These are phyloP conservation scores for Phalacrocorax carbo DNA, from an alignment of 2,113 vertebrate genomes.

Conservation along the genomic window DNA sequence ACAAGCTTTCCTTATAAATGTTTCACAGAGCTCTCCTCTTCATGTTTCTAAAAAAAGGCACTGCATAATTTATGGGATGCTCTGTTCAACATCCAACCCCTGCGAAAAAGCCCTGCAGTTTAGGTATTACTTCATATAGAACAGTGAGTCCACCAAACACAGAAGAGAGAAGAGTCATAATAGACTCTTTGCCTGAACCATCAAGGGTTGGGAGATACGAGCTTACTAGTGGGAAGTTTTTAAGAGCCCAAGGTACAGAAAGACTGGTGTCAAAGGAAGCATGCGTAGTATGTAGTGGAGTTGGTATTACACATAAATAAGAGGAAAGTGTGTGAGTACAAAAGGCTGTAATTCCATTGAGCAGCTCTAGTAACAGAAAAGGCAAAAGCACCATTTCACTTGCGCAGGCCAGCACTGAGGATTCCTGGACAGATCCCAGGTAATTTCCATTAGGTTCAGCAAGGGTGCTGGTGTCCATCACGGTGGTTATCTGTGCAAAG, in stretches of 20 bases:
- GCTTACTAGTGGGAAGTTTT: background rate
- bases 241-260: background rate
- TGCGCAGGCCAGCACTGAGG: background rate
- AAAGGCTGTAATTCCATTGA: background rate
- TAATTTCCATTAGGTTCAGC: background rate
- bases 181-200: background rate
- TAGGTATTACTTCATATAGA: background rate
- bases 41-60: slow-evolving; percentile 1
- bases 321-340: background rate
- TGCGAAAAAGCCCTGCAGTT: background rate
- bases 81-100: background rate
- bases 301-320: background rate
- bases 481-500: background rate
- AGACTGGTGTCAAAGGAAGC: background rate
- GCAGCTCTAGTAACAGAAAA: background rate
- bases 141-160: background rate
- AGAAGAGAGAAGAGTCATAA: background rate
- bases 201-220: background rate
- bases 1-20: background rate
- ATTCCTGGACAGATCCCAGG: background rate
- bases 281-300: background rate
- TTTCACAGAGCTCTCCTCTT: slow-evolving; percentile 5
- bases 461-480: background rate
- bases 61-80: background rate
- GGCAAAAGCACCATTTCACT: background rate